Percentiles rank a stretch among this genome's conserved stretches.
phyloP scores from a whole-genome alignment of 2,113 vertebrate genomes.

The Oreotragus oreotragus region DNA sequence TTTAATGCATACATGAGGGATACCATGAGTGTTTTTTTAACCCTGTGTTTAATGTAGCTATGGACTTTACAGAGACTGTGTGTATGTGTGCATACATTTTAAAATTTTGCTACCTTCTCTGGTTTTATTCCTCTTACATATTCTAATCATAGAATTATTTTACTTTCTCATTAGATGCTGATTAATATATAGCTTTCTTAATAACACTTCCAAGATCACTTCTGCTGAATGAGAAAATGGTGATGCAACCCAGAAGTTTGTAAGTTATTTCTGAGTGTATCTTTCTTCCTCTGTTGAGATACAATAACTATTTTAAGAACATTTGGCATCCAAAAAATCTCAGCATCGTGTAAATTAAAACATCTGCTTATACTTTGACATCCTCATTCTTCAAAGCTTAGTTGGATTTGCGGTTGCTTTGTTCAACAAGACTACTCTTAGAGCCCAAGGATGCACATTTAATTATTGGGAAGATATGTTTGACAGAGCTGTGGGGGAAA shows the following conservation, averaged over 20 bases:
- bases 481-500: conserved; percentile 44
- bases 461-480: conserved; percentile 70
- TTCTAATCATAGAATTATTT: not conserved
- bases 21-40: conserved; percentile 7
- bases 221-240: not conserved
- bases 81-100: not conserved
- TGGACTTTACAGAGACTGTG: not conserved
- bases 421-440: conserved; percentile 65
- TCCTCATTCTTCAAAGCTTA: conserved; percentile 64
- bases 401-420: conserved; percentile 59
- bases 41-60: not conserved
- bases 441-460: conserved; percentile 58
- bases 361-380: conserved; percentile 75
- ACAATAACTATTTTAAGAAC: conserved; percentile 70
- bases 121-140: not conserved
- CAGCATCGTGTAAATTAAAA: conserved; percentile 68
- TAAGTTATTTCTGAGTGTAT: conserved; percentile 44
- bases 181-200: conserved; percentile 25
- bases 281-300: conserved; percentile 53
- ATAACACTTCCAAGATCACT: not conserved
- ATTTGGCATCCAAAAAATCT: conserved; percentile 69
- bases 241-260: not conserved
- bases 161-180: not conserved
- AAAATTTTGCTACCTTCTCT: not conserved
- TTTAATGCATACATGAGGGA: not conserved